Base-by-base conservation (phyloP, 1,140 invertebrate genomes). In the Chironomus striatipennis region DNA sequence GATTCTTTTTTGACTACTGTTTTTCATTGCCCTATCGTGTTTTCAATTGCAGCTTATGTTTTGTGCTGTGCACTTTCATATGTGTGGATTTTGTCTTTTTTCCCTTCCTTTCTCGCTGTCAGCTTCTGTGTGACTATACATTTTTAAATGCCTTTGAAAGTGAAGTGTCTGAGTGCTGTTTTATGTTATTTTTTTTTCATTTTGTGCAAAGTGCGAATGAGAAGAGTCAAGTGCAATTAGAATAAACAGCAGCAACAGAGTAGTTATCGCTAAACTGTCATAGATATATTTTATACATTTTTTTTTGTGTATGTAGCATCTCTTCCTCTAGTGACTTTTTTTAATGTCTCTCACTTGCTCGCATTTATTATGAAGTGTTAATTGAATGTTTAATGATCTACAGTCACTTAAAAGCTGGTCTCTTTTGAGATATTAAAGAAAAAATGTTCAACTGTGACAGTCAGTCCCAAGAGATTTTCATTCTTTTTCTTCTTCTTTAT, bases 191-290 rank as follows among this genome's bases (percentile, higher is more conserved):
- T 34, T 34, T 34, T 5, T 34, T 34, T 34, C 5, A 2, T 34
- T 34, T 1, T 34, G 24, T 34, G 24, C 24, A 57, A 57, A 57
- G 47, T 57, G 47, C n/a, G 47, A 57, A 57, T 34, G 24, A 34
- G 24, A 57, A 12, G 47, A 70, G 65, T 20, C 65, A 70, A 70
- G 65, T 70, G 65, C 65, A 21, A 70, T 70, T 70, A 70, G 20
- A 20, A 70, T 70, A 18, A 57, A 57, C 12, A 57, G 15, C 12
- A 57, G 12, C 47, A 57, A n/a, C 12, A n/a, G n/a, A n/a, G 12
- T n/a, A n/a, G 47, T 15, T n/a, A n/a, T 47, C 9, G 43, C 9
- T n/a, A 57, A 57, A 21, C 15, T 70, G 65, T 70, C 65, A 21
- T 70, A 34, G 24, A 34, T 34, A 34, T 5, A 34, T 34, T 34